A percentile compares a stretch with the other conserved stretches of the same genome.
Evolutionary conservation across 2,888 invertebrate species (phyloP).

Genomic region (Apamea anceps): DNA sequence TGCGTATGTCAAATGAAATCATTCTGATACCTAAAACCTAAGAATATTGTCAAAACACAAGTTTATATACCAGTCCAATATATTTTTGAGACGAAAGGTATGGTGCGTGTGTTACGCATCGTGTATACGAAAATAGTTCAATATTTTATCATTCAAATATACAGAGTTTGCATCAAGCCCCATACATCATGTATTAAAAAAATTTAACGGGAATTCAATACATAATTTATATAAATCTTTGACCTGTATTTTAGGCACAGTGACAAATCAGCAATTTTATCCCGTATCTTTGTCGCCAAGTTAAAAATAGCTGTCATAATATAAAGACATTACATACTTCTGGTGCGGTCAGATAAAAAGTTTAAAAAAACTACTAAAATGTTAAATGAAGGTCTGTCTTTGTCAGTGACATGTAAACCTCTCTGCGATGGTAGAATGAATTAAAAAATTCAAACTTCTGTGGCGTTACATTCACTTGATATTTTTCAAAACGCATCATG

Average conservation of each 20-base stretch:
- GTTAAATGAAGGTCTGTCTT: neutral
- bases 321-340: neutral
- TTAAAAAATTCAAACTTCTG: neutral
- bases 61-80: neutral
- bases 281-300: neutral
- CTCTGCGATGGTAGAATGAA: neutral
- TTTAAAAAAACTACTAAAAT: neutral
- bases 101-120: slow-evolving; percentile 10
- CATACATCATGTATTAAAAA: neutral
- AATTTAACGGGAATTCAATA: neutral
- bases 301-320: neutral
- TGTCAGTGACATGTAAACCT: neutral
- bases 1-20: slow-evolving; percentile 37
- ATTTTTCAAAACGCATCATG: neutral
- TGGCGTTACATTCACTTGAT: neutral
- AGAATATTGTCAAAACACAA: neutral
- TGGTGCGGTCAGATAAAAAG: neutral
- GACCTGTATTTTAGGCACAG: neutral
- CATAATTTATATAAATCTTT: neutral
- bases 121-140: slow-evolving; percentile 1
- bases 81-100: neutral
- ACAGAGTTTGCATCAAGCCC: slow-evolving; percentile 9
- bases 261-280: neutral
- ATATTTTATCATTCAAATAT: neutral
- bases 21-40: neutral